Evolutionary conservation across 2,113 vertebrate species (phyloP).

Genomic region (Gambusia holbrooki): DNA sequence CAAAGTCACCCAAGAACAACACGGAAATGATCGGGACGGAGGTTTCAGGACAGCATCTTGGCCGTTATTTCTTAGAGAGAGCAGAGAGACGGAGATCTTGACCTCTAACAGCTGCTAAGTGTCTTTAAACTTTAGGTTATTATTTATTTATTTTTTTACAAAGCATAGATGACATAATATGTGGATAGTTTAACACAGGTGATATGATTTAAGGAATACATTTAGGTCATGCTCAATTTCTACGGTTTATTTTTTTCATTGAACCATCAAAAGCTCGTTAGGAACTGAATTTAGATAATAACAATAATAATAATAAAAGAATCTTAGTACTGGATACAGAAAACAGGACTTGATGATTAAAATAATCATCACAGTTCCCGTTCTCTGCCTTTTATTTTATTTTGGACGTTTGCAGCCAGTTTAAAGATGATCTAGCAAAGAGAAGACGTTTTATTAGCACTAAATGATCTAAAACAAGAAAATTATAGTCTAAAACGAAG

Average conservation of each 20-base stretch:
- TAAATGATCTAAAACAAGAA: neutral
- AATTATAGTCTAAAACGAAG: too few species aligned
- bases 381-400: too few species aligned
- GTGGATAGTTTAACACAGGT: neutral
- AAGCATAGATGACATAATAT: slow-evolving; percentile 12
- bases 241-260: slow-evolving; percentile 13
- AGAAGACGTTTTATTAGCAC: neutral
- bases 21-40: slow-evolving; percentile 12
- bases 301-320: neutral
- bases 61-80: slow-evolving; percentile 9
- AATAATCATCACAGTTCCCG: neutral
- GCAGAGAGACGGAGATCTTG: neutral
- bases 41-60: slow-evolving; percentile 12
- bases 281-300: neutral
- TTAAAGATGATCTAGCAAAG: too few species aligned
- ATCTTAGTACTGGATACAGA: neutral
- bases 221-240: slow-evolving; percentile 1
- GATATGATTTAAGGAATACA: slow-evolving; percentile 33
- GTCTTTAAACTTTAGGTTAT: neutral
- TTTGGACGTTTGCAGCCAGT: too few species aligned
- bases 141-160: neutral
- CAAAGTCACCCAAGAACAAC: slow-evolving; percentile 7
- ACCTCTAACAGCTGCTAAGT: neutral
- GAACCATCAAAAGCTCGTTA: slow-evolving; percentile 27
- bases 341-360: neutral